Base-by-base conservation (phyloP, 2,113 vertebrate species). In the Porphyrio hochstetteri region DNA sequence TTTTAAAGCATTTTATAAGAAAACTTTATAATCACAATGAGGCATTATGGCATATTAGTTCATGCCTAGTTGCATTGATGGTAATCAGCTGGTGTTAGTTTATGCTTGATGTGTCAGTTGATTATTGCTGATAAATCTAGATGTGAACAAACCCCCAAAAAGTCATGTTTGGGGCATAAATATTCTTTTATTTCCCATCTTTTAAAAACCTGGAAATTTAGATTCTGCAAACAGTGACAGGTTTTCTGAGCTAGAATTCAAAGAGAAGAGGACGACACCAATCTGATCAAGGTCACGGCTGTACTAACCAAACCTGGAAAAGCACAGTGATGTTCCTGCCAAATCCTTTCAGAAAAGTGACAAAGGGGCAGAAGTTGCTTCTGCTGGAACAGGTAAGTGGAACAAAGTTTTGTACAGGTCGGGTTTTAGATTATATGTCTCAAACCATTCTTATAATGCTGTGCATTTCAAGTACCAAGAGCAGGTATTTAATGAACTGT, bases 1-100 rank as follows among this genome's bases (percentile, higher is more conserved):
- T 94, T 97, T 97, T 96, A 97, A 98, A 96, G 46, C 81, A 91
- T 97, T 98, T 96, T 97, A 93, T 96, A 96, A 96, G 96, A 98
- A 97, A 97, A 97, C 82, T 95, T 96, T 87, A 7, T 95, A 96
- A 96, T 87, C 87, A 60, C 80, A 92, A 71, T 21, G 70, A 95
- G 89, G 92, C 92, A 96, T 97, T 97, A 96, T 95, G 88, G 79
- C 3, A 3, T 93, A 87, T 96, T 92, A 83, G 82, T 93, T 96
- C 83, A 92, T 95, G 93, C 93, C 88, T 96, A 95, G 96, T 95
- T 97, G 82, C 86, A 95, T 96, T 96, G 92, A 78, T 79, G 82
- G 80, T 92, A 96, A 97, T 96, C 95, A 92, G 46, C 71, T 86
- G 44, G 83, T 95, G 79, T 95, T 87, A 85, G 33, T 85, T 95